phyloP scores from a whole-genome alignment of 1,140 invertebrate species.

The Procambarus virginalis region DNA sequence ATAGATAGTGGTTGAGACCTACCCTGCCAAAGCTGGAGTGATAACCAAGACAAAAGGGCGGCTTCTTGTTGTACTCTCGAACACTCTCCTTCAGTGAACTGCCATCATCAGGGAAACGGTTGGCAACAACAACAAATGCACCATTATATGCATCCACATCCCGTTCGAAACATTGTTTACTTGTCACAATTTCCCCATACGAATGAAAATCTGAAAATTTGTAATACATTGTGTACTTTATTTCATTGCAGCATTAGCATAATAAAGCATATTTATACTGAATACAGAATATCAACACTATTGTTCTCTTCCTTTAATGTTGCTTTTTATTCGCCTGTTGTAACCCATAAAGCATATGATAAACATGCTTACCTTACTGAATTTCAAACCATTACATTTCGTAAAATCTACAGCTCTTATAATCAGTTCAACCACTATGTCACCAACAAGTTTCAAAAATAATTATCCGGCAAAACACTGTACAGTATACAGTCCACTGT shows the following conservation, averaged over 20 bases:
- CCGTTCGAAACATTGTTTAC: not conserved
- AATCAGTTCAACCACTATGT: too few species aligned
- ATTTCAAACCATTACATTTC: too few species aligned
- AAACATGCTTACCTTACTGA: too few species aligned
- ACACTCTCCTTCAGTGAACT: not conserved
- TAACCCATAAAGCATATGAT: too few species aligned
- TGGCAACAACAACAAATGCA: conserved; percentile 40
- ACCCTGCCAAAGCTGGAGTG: not conserved
- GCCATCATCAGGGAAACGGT: conserved; percentile 6
- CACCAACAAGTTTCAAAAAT: too few species aligned
- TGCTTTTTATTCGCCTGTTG: not conserved
- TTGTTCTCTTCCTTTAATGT: not conserved
- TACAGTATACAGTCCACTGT: too few species aligned
- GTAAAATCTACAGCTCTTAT: too few species aligned
- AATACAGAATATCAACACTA: not conserved
- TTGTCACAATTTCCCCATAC: not conserved
- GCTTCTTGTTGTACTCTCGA: conserved; percentile 30
- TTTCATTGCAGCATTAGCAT: too few species aligned
- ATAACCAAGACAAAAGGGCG: conserved; percentile 37
- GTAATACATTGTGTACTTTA: not conserved
- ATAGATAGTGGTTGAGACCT: not conserved
- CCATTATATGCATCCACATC: conserved; percentile 7
- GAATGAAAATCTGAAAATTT: not conserved
- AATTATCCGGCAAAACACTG: too few species aligned
- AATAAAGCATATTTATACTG: too few species aligned